Percentiles rank a stretch among this genome's conserved stretches.
Conservation (phyloP, 2,888 invertebrate genomes). For the Aproaerema taeniolella region DNA sequence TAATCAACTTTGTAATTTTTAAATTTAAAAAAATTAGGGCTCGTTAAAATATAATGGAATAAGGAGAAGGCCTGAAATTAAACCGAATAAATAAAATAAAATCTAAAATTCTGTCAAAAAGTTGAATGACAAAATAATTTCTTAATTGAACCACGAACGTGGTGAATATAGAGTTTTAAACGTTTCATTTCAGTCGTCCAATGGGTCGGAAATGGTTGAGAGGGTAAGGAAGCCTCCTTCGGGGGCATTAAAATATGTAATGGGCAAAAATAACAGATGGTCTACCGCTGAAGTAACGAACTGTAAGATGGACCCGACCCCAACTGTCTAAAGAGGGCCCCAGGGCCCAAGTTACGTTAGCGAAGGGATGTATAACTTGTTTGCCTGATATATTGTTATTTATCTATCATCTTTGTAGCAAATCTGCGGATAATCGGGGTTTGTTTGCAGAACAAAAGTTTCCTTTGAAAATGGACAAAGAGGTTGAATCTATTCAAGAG, state of each 20-base stretch:
- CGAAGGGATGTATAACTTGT: conserved; percentile 65
- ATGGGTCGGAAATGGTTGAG: conserved; percentile 61
- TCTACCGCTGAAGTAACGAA: conserved; percentile 57
- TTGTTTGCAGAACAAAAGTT: conserved; percentile 51
- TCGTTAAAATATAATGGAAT: too few relatives aligned
- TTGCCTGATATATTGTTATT: conserved; percentile 71
- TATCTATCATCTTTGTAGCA: conserved; percentile 65
- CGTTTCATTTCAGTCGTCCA: conserved; percentile 61
- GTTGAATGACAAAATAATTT: too few relatives aligned
- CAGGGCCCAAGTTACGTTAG: conserved; percentile 50
- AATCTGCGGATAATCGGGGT: conserved; percentile 64
- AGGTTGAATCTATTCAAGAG: conserved; percentile 27
- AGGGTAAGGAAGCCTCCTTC: conserved; percentile 44
- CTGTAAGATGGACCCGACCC: conserved; percentile 56
- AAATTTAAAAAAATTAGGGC: too few relatives aligned
- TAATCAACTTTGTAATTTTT: too few relatives aligned
- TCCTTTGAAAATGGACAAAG: conserved; percentile 38
- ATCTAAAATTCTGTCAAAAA: too few relatives aligned
- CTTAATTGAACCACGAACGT: conserved; percentile 31
- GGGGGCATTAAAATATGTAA: conserved; percentile 70
- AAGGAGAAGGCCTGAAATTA: too few relatives aligned
- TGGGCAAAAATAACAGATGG: conserved; percentile 72
- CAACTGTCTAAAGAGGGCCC: conserved; percentile 45
- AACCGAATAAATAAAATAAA: too few relatives aligned
- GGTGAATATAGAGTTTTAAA: conserved; percentile 52